These are phyloP conservation scores for Plecotus auritus DNA, from an alignment of 2,113 vertebrate species.

Conservation along the genomic window DNA sequence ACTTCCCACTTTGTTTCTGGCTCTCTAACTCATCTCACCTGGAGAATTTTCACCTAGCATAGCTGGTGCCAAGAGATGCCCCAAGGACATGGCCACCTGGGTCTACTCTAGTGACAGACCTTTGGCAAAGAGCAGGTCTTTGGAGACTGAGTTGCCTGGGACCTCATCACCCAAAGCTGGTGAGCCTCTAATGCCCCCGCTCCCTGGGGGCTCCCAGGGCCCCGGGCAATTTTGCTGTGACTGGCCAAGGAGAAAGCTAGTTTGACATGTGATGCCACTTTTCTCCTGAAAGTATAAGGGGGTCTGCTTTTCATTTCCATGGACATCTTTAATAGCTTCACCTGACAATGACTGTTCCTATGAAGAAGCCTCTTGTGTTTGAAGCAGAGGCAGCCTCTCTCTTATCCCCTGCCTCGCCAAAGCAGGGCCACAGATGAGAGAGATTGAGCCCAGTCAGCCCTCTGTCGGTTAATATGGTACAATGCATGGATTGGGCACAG, in stretches of 20 bases:
- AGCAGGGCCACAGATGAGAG: constrained; percentile 32
- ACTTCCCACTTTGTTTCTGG: constrained; percentile 85
- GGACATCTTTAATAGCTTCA: constrained; percentile 66
- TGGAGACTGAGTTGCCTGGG: constrained; percentile 62
- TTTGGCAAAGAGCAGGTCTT: constrained; percentile 75
- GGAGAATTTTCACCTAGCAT: constrained; percentile 80
- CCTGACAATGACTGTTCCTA: constrained; percentile 58
- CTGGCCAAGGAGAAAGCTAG: constrained; percentile 41
- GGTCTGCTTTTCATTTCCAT: constrained; percentile 69
- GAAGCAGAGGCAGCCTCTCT: constrained; percentile 60
- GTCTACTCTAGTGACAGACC: constrained; percentile 72
- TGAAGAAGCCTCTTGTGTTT: constrained; percentile 72
- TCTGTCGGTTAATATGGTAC: constrained; percentile 55
- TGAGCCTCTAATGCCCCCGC: background rate
- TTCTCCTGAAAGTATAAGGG: constrained; percentile 45
- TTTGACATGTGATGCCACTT: constrained; percentile 18
- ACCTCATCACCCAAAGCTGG: constrained; percentile 44
- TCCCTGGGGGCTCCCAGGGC: constrained; percentile 54
- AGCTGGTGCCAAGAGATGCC: constrained; percentile 71
- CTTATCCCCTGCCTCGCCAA: background rate
- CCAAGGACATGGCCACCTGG: constrained; percentile 69
- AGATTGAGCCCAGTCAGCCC: constrained; percentile 62
- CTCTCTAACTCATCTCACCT: constrained; percentile 80
- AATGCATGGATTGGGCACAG: constrained; percentile 70
- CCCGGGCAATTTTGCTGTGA: constrained; percentile 34